Conservation (phyloP, 2,888 invertebrate genomes). For the Temnothorax rugatulus region DNA sequence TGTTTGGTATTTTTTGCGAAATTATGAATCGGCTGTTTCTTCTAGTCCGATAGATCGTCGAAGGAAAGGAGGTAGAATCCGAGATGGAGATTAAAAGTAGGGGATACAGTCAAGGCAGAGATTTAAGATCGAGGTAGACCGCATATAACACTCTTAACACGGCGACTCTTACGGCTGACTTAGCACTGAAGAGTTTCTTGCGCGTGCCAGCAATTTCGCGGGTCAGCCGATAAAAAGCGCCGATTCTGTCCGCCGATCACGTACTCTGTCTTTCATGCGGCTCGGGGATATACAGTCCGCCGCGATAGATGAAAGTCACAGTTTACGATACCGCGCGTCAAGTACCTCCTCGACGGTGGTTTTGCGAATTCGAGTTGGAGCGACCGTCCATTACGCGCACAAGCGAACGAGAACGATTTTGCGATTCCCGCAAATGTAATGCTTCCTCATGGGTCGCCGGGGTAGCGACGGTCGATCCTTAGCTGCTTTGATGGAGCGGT, state of each 20-base stretch:
- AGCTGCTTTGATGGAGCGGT: constrained; percentile 15
- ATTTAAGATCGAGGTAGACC: constrained; percentile 16
- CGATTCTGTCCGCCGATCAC: constrained; percentile 30
- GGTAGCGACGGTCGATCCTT: background rate
- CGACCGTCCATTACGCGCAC: constrained; percentile 17
- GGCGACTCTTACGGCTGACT: constrained; percentile 42
- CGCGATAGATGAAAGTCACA: constrained; percentile 4
- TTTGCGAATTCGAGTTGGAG: background rate
- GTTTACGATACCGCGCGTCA: constrained; percentile 22
- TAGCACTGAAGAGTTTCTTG: constrained; percentile 49
- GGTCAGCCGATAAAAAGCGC: constrained; percentile 31
- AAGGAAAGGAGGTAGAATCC: background rate
- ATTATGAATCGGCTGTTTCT: background rate
- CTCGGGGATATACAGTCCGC: background rate
- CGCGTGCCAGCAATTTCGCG: constrained; percentile 41
- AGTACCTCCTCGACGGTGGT: constrained; percentile 1
- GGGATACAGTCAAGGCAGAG: background rate
- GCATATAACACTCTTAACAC: constrained; percentile 32
- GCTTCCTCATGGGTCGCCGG: constrained; percentile 12
- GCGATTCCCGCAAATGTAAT: constrained; percentile 20
- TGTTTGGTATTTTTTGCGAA: background rate
- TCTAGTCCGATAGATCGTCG: background rate
- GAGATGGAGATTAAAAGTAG: background rate
- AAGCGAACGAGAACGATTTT: constrained; percentile 18
- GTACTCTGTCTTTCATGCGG: background rate